A percentile compares a stretch with the other conserved stretches of the same genome.
These are phyloP conservation scores for Monopis laevigella DNA, from an alignment of 2,888 invertebrate species.

Conservation along the genomic window DNA sequence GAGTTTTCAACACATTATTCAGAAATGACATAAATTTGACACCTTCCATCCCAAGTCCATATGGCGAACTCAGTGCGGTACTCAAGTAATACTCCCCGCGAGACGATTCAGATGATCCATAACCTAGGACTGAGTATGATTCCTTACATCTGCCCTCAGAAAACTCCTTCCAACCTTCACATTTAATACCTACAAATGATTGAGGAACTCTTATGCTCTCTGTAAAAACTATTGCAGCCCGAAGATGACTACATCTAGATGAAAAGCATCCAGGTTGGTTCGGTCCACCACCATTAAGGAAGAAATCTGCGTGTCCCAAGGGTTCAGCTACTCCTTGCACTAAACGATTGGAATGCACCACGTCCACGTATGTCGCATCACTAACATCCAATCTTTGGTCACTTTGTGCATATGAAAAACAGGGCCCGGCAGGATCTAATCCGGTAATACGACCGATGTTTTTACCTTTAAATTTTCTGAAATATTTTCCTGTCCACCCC, in stretches of 20 bases:
- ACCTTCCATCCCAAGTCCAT: constrained; percentile 51
- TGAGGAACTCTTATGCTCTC: constrained; percentile 51
- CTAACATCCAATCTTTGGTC: constrained; percentile 49
- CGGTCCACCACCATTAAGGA: constrained; percentile 76
- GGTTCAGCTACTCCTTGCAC: constrained; percentile 59
- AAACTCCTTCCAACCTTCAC: constrained; percentile 50
- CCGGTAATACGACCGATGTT: constrained; percentile 55
- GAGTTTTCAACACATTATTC: neutral
- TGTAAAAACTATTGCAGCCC: constrained; percentile 50
- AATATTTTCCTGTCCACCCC: constrained; percentile 59
- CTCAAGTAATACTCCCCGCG: constrained; percentile 54
- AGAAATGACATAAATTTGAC: neutral
- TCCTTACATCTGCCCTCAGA: constrained; percentile 40
- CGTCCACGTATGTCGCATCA: constrained; percentile 54
- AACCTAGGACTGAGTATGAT: constrained; percentile 47
- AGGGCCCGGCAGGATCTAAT: constrained; percentile 59
- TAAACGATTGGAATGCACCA: constrained; percentile 54
- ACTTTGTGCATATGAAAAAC: constrained; percentile 49
- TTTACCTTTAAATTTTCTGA: constrained; percentile 41
- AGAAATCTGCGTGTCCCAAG: constrained; percentile 78
- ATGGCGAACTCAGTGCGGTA: constrained; percentile 41
- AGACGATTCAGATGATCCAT: constrained; percentile 47
- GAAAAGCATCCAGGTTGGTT: constrained; percentile 75
- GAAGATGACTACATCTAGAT: constrained; percentile 55
- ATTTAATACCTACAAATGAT: constrained; percentile 44